Percentiles rank a stretch among this genome's conserved stretches.
These are phyloP conservation scores for Metalampra italica DNA, from an alignment of 2,888 invertebrate genomes.

Conservation along the genomic window DNA sequence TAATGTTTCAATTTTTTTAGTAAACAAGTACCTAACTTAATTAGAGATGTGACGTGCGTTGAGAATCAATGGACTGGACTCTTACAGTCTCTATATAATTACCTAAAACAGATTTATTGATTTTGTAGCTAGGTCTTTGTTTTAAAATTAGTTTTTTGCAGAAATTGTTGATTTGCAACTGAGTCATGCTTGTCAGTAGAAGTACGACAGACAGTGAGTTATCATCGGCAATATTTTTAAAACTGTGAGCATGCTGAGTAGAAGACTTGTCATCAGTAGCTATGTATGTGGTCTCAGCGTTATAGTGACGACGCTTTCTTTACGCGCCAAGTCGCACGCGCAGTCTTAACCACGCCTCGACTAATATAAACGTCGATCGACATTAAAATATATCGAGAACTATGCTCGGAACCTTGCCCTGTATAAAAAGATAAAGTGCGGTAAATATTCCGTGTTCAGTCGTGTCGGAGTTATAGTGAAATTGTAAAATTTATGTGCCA, in stretches of 20 bases:
- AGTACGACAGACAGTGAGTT: slow-evolving; percentile 33
- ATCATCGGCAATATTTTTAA: slow-evolving; percentile 34
- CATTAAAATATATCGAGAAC: slow-evolving; percentile 55
- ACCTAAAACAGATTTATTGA: too few relatives aligned
- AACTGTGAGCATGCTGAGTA: slow-evolving; percentile 32
- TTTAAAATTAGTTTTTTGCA: too few relatives aligned
- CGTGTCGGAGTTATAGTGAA: slow-evolving; percentile 8
- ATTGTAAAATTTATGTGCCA: not conserved
- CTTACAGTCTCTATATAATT: too few relatives aligned
- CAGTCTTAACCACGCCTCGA: slow-evolving; percentile 58
- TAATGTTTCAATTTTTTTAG: too few relatives aligned
- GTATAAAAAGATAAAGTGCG: slow-evolving; percentile 9
- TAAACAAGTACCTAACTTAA: too few relatives aligned
- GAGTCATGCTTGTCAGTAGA: slow-evolving; percentile 18
- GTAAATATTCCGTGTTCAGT: slow-evolving; percentile 4
- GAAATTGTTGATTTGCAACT: slow-evolving; percentile 7
- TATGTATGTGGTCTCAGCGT: slow-evolving; percentile 33
- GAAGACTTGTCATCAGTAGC: slow-evolving; percentile 19
- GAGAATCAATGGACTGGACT: too few relatives aligned
- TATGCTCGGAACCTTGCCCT: slow-evolving; percentile 33
- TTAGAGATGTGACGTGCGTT: too few relatives aligned
- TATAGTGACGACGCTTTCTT: slow-evolving; percentile 36
- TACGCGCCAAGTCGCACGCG: slow-evolving; percentile 55
- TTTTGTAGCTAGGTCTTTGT: too few relatives aligned
- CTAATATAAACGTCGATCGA: slow-evolving; percentile 67